Conservation (phyloP, 2,113 vertebrate species). For the Phalacrocorax brasilianus region DNA sequence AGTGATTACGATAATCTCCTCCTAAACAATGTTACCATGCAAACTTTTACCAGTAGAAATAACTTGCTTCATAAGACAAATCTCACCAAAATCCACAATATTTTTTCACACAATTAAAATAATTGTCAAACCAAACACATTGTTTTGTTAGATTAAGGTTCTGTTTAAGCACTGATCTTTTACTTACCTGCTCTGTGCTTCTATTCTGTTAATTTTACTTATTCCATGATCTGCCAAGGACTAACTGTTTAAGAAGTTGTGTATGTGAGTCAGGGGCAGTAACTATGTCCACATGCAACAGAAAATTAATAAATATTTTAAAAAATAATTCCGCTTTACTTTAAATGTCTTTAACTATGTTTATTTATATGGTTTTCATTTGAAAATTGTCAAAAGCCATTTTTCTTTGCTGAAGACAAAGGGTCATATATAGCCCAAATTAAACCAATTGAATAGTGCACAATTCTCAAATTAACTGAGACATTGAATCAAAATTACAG, state of each 20-base stretch:
- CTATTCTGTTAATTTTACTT: not conserved
- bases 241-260: not conserved
- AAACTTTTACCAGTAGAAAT: not conserved
- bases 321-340: not conserved
- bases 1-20: not conserved
- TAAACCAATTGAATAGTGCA: not conserved
- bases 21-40: not conserved
- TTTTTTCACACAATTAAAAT: not conserved
- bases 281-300: not conserved
- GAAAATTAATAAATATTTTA: not conserved
- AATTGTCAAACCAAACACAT: not conserved
- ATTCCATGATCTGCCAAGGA: not conserved
- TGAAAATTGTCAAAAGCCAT: not conserved
- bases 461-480: not conserved
- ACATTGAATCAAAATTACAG: not conserved
- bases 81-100: not conserved
- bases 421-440: not conserved
- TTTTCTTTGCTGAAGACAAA: not conserved
- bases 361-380: not conserved
- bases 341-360: not conserved
- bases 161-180: not conserved
- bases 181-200: not conserved
- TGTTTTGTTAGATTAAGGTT: not conserved
- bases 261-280: not conserved
- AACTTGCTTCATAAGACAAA: not conserved